Base-by-base conservation (phyloP, 2,113 vertebrate genomes). In the Paraplagusia blochii region DNA sequence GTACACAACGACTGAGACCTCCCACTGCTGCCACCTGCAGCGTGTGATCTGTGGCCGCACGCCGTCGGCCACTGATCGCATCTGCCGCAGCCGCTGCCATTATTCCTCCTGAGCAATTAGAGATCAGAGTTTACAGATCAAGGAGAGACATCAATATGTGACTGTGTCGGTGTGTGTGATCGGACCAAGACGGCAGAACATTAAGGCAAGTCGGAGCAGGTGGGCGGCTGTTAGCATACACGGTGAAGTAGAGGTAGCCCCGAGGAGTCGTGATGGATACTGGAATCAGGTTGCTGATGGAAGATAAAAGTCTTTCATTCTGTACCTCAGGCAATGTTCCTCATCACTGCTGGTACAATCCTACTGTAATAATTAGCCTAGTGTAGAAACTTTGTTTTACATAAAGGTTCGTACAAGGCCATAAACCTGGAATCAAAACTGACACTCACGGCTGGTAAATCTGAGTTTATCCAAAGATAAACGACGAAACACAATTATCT, bases 71-170 rank as follows among this genome's bases (percentile, higher is more conserved):
- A 69, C 67, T 22, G 34, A 22, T 63, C 80, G 66, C 83, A 88
- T 88, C 85, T 88, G 84, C 71, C 81, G 71, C 15, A 38, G 34
- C 60, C 44, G 36, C 38, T 71, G 71, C 65, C 49, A 11, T 56
- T 13, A 50, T 60, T 74, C 70, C 71, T 77, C 62, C 16, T 61
- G 59, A 60, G 80, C 83, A 84, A 82, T 84, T 82, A 85, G 74
- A 43, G 67, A 81, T 83, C 81, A 81, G 58, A 72, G 76, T 59
- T 72, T 44, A 71, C 60, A 64, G 62, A 72, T 78, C 58, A 54
- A 66, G 50, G 42, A 58, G 72, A 53, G 61, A 53, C 76, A 69
- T 18, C 44, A 53, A 75, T 46, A 45, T 0, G 13, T 29, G 35
- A 14, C 53, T 1, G 13, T 39, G 55, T 11, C 11, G 9, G 38